phyloP scores from a whole-genome alignment of 1,140 invertebrate genomes.

The Mylabris phalerata region DNA sequence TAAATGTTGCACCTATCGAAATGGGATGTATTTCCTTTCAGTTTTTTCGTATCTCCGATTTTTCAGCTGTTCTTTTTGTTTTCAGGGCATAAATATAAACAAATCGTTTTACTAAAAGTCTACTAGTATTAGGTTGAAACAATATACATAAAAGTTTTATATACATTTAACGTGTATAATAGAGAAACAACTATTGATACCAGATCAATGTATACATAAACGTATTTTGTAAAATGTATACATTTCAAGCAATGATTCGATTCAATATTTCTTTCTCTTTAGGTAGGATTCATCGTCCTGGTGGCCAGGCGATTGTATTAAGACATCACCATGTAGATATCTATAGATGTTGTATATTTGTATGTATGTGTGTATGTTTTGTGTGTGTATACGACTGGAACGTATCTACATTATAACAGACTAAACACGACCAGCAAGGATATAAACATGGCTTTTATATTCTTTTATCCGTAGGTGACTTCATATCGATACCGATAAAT shows the following conservation, averaged over 20 bases:
- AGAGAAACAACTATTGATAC: too few species aligned
- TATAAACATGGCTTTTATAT: constrained; percentile 22
- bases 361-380: too few species aligned
- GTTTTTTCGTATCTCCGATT: too few species aligned
- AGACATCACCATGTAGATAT: constrained; percentile 10
- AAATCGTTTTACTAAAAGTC: neutral
- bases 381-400: constrained; percentile 9
- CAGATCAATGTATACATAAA: too few species aligned
- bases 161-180: too few species aligned
- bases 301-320: constrained; percentile 13
- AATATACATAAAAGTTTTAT: too few species aligned
- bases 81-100: neutral
- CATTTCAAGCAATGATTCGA: too few species aligned
- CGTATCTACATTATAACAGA: constrained; percentile 20
- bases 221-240: too few species aligned
- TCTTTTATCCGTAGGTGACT: constrained; percentile 24
- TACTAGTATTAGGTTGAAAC: too few species aligned
- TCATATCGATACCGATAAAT: constrained; percentile 22
- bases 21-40: neutral
- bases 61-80: neutral
- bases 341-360: constrained; percentile 1
- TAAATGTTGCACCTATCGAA: neutral
- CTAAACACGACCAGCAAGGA: constrained; percentile 21
- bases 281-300: constrained; percentile 8
- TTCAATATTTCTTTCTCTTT: constrained; percentile 7